Base-by-base conservation (phyloP, 2,797 vertebrate species). In the Diceros bicornis region DNA sequence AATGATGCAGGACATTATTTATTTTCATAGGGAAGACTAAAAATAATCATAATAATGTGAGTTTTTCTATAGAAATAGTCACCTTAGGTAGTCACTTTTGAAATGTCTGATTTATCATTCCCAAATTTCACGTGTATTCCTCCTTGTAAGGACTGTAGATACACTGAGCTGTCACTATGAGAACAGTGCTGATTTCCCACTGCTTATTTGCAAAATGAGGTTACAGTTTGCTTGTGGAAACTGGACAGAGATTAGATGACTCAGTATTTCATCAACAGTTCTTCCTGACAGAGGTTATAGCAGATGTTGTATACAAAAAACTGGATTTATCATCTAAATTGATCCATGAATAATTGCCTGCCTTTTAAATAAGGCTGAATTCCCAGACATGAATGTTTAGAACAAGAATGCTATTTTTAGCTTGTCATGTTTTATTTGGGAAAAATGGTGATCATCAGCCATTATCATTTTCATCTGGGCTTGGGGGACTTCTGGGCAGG, bases 131-230 rank as follows among this genome's bases (percentile, higher is more conserved):
- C 4, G 7, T 11, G 44, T 61, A 41, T 83, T 61, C 23, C 32
- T 4, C 29, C 61, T 77, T 50, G 9, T 47, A 59, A 61, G 74
- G 82, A 62, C 44, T 75, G 94, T 78, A 96, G 92, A 97, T 97
- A 96, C 96, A 95, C 91, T 93, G 95, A 98, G 96, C 97, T 64
- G 97, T 98, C 79, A 4, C 98, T 98, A 94, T 98, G 97, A 98
- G 91, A 98, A 98, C 98, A 9, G 50, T 90, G 89, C 95, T 91
- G 96, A 89, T 98, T 96, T 78, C 85, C 61, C 90, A 13, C 62
- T 89, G 84, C 69, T 84, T 94, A 83, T 96, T 94, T 98, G 97
- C 96, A 97, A 91, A 0, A 61, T 74, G 96, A 97, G 93, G 93
- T 88, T 97, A 96, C 97, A 34, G 89, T 98, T 97, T 97, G 66